Conservation (phyloP, 2,888 invertebrate species). For the Oconnorella tubifera region DNA sequence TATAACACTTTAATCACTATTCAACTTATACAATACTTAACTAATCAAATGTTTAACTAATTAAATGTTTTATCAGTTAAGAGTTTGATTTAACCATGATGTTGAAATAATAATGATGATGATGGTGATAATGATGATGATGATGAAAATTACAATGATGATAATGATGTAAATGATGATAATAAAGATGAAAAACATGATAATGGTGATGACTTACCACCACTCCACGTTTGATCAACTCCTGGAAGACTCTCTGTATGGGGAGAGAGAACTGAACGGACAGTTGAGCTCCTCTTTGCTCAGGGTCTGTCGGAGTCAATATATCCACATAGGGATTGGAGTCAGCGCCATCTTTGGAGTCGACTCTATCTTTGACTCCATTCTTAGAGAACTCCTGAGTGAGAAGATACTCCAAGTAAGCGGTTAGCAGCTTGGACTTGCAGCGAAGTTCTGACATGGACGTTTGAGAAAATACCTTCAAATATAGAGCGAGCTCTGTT, state of each 20-base stretch:
- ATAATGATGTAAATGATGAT: too few relatives aligned
- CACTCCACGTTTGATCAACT: constrained; percentile 59
- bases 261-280: constrained; percentile 58
- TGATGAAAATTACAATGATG: background rate
- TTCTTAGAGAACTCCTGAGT: constrained; percentile 19
- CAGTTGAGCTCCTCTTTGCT: constrained; percentile 60
- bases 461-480: constrained; percentile 60
- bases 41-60: too few relatives aligned
- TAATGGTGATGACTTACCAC: constrained; percentile 60
- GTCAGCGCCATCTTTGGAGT: too few relatives aligned
- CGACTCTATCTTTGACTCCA: too few relatives aligned
- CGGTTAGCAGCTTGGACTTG: constrained; percentile 61
- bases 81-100: too few relatives aligned
- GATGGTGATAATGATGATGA: background rate
- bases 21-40: too few relatives aligned
- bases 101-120: background rate
- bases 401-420: constrained; percentile 60
- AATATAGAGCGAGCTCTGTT: too few relatives aligned
- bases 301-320: constrained; percentile 60
- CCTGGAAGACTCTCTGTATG: constrained; percentile 52
- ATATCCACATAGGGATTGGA: constrained; percentile 56
- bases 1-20: too few relatives aligned
- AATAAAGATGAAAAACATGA: constrained; percentile 1
- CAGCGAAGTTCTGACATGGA: constrained; percentile 54
- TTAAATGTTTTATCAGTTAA: too few relatives aligned